phyloP scores from a whole-genome alignment of 1,140 invertebrate genomes.

The Drosophila lini region DNA sequence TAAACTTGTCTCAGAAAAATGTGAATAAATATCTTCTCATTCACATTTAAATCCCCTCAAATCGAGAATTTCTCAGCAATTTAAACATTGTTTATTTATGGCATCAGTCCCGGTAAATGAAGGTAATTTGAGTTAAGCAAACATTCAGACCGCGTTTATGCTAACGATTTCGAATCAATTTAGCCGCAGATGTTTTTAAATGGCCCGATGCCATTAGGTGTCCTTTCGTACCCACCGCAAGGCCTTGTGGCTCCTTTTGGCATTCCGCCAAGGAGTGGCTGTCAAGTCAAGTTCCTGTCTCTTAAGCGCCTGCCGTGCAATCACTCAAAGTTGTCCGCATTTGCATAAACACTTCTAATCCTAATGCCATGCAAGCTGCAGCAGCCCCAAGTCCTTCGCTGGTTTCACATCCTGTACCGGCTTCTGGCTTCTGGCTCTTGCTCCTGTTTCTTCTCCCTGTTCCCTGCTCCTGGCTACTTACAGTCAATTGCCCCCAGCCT shows the following conservation, averaged over 20 bases:
- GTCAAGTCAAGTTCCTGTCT: conserved; percentile 35
- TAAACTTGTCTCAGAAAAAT: background rate
- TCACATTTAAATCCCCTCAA: background rate
- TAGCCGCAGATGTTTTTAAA: conserved; percentile 47
- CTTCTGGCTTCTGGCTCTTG: background rate
- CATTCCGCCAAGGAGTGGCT: conserved; percentile 39
- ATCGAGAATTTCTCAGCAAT: conserved; percentile 3
- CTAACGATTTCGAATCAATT: conserved; percentile 61
- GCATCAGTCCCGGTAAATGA: conserved; percentile 2
- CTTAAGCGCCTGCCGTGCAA: conserved; percentile 53
- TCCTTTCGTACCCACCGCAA: background rate
- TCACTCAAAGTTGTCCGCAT: conserved; percentile 79
- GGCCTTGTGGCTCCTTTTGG: conserved; percentile 10
- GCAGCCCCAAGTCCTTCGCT: conserved; percentile 18
- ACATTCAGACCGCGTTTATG: conserved; percentile 32
- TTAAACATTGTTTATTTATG: conserved; percentile 28
- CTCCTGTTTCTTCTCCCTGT: background rate
- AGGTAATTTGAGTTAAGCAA: conserved; percentile 35
- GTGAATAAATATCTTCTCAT: background rate
- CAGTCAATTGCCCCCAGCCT: conserved; percentile 64
- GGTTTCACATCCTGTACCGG: conserved; percentile 16
- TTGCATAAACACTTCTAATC: conserved; percentile 81
- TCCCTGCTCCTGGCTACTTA: conserved; percentile 62
- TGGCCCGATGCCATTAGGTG: conserved; percentile 43
- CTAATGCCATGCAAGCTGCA: conserved; percentile 73